A percentile compares a stretch with the other conserved stretches of the same genome.
Conservation (phyloP, 2,797 vertebrate genomes). For the Urocyon cinereoargenteus region DNA sequence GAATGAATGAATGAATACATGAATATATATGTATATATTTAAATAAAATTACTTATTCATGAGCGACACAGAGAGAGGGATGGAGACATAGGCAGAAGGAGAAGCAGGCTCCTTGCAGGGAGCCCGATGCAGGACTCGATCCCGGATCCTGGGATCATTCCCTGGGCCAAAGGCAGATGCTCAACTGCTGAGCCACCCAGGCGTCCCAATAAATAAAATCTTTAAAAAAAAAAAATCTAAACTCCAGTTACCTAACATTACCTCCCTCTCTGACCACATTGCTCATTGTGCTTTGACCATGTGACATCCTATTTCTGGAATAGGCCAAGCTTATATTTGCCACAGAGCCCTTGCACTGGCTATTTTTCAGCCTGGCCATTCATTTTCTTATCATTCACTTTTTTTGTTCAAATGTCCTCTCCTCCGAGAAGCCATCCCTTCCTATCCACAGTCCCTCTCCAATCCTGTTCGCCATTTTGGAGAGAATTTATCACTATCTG, state of each 20-base stretch:
- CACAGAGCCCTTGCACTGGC: neutral
- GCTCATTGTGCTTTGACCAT: neutral
- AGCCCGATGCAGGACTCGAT: too few species aligned
- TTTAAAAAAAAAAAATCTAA: too few species aligned
- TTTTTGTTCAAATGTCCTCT: neutral
- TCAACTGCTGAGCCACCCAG: too few species aligned
- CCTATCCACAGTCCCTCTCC: neutral
- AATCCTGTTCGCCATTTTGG: neutral
- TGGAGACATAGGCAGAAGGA: too few species aligned
- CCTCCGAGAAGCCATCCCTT: neutral
- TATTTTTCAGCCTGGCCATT: neutral
- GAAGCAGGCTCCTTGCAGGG: too few species aligned
- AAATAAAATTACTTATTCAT: too few species aligned
- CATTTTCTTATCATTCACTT: neutral
- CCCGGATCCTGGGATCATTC: too few species aligned
- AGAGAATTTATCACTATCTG: neutral
- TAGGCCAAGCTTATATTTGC: neutral
- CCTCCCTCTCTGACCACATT: neutral
- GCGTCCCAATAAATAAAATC: too few species aligned
- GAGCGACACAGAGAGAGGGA: too few species aligned
- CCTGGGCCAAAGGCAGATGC: too few species aligned
- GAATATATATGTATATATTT: too few species aligned
- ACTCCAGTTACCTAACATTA: neutral
- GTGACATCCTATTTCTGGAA: neutral
- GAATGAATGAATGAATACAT: too few species aligned